These are phyloP conservation scores for Drosophila tanythrix DNA, from an alignment of 2,888 invertebrate genomes.

Conservation along the genomic window DNA sequence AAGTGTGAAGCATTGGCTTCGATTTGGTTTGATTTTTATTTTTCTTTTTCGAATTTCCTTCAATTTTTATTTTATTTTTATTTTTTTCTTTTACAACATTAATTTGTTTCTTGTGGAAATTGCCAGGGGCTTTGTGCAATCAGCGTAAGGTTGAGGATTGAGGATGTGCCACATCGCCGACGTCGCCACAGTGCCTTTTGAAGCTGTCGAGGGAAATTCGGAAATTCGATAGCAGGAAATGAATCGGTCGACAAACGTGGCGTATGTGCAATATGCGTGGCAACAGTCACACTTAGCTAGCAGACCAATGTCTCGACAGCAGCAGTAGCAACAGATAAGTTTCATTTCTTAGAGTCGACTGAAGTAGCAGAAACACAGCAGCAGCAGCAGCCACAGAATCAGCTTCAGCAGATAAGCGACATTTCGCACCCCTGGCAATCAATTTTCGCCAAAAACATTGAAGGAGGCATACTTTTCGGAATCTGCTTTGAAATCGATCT, in stretches of 20 bases:
- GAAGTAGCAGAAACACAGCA: not conserved
- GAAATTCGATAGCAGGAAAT: slow-evolving; percentile 72
- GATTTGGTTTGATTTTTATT: slow-evolving; percentile 3
- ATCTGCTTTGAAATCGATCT: slow-evolving; percentile 6
- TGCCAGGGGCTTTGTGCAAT: slow-evolving; percentile 74
- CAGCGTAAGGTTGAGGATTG: slow-evolving; percentile 60
- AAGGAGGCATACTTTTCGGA: not conserved
- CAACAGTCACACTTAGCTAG: slow-evolving; percentile 29
- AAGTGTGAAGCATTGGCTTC: slow-evolving; percentile 42
- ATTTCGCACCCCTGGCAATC: slow-evolving; percentile 30
- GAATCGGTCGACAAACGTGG: slow-evolving; percentile 55
- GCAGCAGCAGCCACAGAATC: not conserved
- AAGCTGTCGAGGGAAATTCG: slow-evolving; percentile 51
- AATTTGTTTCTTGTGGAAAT: slow-evolving; percentile 70
- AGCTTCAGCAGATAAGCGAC: slow-evolving; percentile 11
- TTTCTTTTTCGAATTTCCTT: not conserved
- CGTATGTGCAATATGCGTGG: slow-evolving; percentile 61
- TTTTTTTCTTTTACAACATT: slow-evolving; percentile 49
- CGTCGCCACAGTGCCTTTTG: slow-evolving; percentile 43
- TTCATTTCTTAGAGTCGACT: not conserved
- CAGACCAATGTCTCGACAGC: not conserved
- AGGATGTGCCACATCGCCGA: slow-evolving; percentile 3
- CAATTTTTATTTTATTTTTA: slow-evolving; percentile 2
- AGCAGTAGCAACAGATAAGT: slow-evolving; percentile 31
- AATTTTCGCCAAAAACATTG: slow-evolving; percentile 15